phyloP scores from a whole-genome alignment of 2,797 vertebrate genomes.

The Diplodus sargus region DNA sequence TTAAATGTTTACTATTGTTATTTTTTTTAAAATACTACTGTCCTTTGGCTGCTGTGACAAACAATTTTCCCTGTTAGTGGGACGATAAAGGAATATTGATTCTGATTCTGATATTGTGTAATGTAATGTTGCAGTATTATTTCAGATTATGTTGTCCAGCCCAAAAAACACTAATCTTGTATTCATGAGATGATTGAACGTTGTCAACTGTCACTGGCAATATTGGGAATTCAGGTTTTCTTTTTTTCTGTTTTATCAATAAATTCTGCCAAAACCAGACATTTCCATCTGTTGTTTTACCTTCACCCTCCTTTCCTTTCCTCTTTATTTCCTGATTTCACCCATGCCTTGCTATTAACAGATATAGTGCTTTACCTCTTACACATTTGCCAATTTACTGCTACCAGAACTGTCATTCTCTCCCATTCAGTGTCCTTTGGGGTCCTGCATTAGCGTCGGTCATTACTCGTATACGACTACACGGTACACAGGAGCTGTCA shows the following conservation, averaged over 20 bases:
- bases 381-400: slow-evolving; percentile 39
- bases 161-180: too few relatives aligned
- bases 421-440: slow-evolving; percentile 38
- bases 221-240: not conserved
- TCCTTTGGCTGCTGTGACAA: too few relatives aligned
- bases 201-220: not conserved
- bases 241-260: not conserved
- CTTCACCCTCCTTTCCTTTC: not conserved
- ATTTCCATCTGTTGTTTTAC: not conserved
- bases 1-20: too few relatives aligned
- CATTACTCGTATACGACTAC: slow-evolving; percentile 36
- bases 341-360: slow-evolving; percentile 40
- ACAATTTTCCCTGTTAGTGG: too few relatives aligned
- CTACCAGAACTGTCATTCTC: slow-evolving; percentile 51
- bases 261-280: not conserved
- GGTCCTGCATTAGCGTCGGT: slow-evolving; percentile 50
- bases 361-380: slow-evolving; percentile 51
- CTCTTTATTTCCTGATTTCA: not conserved
- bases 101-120: too few relatives aligned
- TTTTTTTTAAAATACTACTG: too few relatives aligned
- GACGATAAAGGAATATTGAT: too few relatives aligned
- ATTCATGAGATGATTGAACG: not conserved
- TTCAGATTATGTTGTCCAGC: too few relatives aligned
- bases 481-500: slow-evolving; percentile 41
- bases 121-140: too few relatives aligned